These are phyloP conservation scores for Adoxophyes honmai DNA, from an alignment of 1,140 invertebrate species.

Conservation along the genomic window DNA sequence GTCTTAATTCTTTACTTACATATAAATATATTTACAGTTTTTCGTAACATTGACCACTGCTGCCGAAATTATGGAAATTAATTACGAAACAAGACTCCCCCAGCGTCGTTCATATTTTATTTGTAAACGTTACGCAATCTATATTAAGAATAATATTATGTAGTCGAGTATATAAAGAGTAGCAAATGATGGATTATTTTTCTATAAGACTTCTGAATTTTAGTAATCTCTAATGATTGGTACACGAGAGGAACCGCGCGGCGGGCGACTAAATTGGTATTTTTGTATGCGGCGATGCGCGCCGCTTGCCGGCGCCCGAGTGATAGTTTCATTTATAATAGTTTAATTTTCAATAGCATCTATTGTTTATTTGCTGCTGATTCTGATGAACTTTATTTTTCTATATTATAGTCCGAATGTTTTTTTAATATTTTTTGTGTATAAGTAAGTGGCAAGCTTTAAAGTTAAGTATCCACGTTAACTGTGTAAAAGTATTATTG, in stretches of 20 bases:
- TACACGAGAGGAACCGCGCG: slow-evolving; percentile 5
- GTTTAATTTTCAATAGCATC: slow-evolving; percentile 50
- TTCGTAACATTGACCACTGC: slow-evolving; percentile 25
- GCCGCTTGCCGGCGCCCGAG: slow-evolving; percentile 17
- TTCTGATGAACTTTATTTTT: slow-evolving; percentile 44
- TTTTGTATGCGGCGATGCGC: slow-evolving; percentile 48
- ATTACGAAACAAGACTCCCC: not conserved
- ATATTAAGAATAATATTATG: slow-evolving; percentile 45
- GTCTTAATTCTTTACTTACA: slow-evolving; percentile 10
- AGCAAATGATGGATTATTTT: slow-evolving; percentile 55
- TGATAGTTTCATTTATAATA: slow-evolving; percentile 40
- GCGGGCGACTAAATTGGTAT: slow-evolving; percentile 37
- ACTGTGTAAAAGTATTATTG: slow-evolving; percentile 50
- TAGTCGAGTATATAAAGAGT: slow-evolving; percentile 37
- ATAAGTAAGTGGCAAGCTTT: slow-evolving; percentile 69
- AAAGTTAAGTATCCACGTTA: slow-evolving; percentile 61
- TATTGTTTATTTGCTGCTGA: slow-evolving; percentile 42
- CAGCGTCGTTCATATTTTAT: slow-evolving; percentile 13
- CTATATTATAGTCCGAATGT: slow-evolving; percentile 42
- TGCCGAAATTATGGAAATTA: slow-evolving; percentile 4
- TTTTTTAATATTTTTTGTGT: slow-evolving; percentile 43
- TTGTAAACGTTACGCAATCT: slow-evolving; percentile 22
- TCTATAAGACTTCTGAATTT: slow-evolving; percentile 47
- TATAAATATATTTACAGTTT: slow-evolving; percentile 21
- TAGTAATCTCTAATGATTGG: slow-evolving; percentile 30